Percentiles rank a stretch among this genome's conserved stretches.
Evolutionary conservation across 2,113 vertebrate genomes (phyloP).

Genomic region (Microcebus jonahi): DNA sequence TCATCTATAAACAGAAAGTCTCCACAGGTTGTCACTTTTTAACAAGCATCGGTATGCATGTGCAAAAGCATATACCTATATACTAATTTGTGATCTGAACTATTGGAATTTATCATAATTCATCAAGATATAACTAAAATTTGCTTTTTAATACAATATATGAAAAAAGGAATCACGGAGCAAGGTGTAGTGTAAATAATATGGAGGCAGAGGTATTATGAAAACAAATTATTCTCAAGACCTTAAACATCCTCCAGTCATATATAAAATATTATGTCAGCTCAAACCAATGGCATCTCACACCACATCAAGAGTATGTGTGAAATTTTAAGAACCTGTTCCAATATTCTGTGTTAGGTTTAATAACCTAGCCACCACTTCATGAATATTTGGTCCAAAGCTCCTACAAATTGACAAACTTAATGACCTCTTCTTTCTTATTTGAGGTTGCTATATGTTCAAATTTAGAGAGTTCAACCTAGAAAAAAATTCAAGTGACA

Average conservation of each 20-base stretch:
- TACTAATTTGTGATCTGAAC: neutral
- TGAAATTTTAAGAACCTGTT: neutral
- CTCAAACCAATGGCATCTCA: neutral
- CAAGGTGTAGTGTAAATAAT: neutral
- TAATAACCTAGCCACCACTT: neutral
- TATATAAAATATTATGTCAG: neutral
- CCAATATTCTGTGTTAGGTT: neutral
- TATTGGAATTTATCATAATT: neutral
- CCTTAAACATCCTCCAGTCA: neutral
- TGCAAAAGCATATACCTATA: neutral
- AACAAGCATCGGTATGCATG: neutral
- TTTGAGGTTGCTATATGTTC: neutral
- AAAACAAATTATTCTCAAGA: constrained; percentile 2
- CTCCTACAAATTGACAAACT: neutral
- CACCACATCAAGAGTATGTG: neutral
- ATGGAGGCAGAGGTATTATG: neutral
- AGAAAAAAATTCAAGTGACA: neutral
- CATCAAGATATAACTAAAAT: neutral
- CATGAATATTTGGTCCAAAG: neutral
- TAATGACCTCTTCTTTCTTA: neutral
- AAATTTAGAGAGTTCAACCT: neutral
- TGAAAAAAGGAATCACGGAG: neutral
- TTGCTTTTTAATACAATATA: neutral
- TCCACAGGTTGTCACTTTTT: neutral
- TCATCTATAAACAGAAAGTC: neutral